Evolutionary conservation across 2,113 vertebrate genomes (phyloP).

Genomic region (Crotophaga sulcirostris): DNA sequence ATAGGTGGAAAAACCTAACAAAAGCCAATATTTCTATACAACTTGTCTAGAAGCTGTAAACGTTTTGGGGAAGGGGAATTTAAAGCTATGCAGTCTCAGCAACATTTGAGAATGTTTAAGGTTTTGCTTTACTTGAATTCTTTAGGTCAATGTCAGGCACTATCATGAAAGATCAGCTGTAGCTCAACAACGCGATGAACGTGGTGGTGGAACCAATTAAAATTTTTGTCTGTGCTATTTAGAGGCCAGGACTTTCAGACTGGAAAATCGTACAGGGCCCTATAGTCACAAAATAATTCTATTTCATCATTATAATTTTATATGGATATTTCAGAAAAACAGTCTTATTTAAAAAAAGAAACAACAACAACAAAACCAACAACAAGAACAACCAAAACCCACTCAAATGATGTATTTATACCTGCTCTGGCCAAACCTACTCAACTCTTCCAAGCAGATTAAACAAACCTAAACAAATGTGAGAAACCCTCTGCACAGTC

Average conservation of each 20-base stretch:
- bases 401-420: too few species aligned
- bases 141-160: not conserved
- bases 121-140: not conserved
- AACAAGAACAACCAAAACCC: too few species aligned
- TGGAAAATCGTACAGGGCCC: not conserved
- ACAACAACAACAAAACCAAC: too few species aligned
- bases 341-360: rapidly evolving
- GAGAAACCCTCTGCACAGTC: not conserved
- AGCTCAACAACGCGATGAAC: rapidly evolving
- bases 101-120: not conserved
- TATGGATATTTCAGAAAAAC: not conserved
- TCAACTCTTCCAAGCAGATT: not conserved
- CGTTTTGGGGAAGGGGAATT: not conserved
- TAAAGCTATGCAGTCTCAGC: not conserved
- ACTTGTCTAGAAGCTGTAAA: not conserved
- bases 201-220: not conserved
- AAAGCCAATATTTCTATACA: not conserved
- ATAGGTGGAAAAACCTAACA: not conserved
- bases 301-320: not conserved
- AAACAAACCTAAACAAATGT: not conserved
- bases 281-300: not conserved
- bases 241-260: not conserved
- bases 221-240: not conserved
- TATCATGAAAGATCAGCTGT: rapidly evolving
- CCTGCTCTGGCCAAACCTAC: not conserved